Evolutionary conservation across 2,113 vertebrate genomes (phyloP), one percentile per base, ranked within the genome.

Genomic region (Gallinago media): DNA sequence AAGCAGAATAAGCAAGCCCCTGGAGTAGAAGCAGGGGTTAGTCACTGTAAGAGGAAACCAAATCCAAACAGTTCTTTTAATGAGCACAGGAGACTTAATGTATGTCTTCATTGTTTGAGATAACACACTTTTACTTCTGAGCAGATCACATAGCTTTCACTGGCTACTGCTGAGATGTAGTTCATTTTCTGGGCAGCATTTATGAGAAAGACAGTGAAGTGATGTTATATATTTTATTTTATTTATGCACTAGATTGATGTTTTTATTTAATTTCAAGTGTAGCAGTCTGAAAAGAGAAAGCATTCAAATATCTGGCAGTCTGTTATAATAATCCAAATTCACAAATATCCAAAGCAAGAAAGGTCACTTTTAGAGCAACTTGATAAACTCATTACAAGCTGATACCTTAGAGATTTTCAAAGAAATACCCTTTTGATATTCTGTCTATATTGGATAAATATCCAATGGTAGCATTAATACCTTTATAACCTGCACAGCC

Each of bases 11-110:
- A 77, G 63, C 58, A 94, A 85, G 54, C 55, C 83, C 77, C 87
- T 76, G 66, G 89, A 94, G 94, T 52, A 92, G 85, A 83, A 86
- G 91, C 65, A 82, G 49, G 29, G 63, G 70, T 86, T 96, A 95
- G 55, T 81, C 66, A 83, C 63, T 68, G 22, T 58, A 49, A 92
- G 80, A 82, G 59, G 90, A 95, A 92, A 80, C 52, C 75, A 93
- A 87, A 75, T 94, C 83, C 2, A 86, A 96, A 88, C 74, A 80
- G 44, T 87, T 81, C 50, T 92, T 95, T 88, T 97, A 95, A 96
- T 88, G 83, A 95, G 88, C 63, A n/a, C 77, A 73, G 77, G 76
- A 73, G 67, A 56, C 67, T 80, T 93, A 94, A 85, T 80, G 31
- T 65, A 34, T 90, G 56, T 87, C 89, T 93, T 96, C 90, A 44